A percentile compares a stretch with the other conserved stretches of the same genome.
Evolutionary conservation across 1,140 invertebrate genomes (phyloP).

Genomic region (Ips typographus): DNA sequence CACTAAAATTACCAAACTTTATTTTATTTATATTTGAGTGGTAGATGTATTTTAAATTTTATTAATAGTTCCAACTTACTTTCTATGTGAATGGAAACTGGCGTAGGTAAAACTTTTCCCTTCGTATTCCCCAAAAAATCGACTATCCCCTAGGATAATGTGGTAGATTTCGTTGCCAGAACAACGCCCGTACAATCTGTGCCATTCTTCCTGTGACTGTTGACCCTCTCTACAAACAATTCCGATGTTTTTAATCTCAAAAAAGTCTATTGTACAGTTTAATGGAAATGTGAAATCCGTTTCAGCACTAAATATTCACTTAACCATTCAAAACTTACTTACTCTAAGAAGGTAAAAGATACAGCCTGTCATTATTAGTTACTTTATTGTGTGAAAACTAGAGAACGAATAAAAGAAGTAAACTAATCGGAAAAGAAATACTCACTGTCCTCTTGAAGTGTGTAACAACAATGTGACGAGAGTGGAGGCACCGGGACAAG

Average conservation of each 20-base stretch:
- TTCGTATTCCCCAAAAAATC: conserved; percentile 97
- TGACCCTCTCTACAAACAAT: conserved; percentile 82
- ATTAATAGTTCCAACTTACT: conserved; percentile 60
- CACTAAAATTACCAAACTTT: neutral
- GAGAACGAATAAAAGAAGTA: too few species aligned
- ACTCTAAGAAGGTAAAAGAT: too few species aligned
- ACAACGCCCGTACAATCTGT: conserved; percentile 93
- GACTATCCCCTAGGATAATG: conserved; percentile 89
- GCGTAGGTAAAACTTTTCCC: conserved; percentile 99
- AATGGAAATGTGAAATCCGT: too few species aligned
- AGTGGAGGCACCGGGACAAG: conserved; percentile 95
- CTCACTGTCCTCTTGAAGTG: conserved; percentile 95
- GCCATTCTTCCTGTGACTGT: conserved; percentile 96
- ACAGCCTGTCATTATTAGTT: too few species aligned
- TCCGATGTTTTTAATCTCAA: neutral
- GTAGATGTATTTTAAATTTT: conserved; percentile 17
- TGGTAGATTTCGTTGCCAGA: conserved; percentile 99
- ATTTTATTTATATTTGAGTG: neutral
- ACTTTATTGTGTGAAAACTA: too few species aligned
- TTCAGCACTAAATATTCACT: too few species aligned
- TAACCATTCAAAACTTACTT: too few species aligned
- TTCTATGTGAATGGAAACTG: conserved; percentile 96
- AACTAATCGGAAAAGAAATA: conserved; percentile 39
- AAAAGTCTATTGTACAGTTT: too few species aligned
- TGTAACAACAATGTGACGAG: conserved; percentile 93